Evolutionary conservation across 2,113 vertebrate species (phyloP).

Genomic region (Orcinus orca): DNA sequence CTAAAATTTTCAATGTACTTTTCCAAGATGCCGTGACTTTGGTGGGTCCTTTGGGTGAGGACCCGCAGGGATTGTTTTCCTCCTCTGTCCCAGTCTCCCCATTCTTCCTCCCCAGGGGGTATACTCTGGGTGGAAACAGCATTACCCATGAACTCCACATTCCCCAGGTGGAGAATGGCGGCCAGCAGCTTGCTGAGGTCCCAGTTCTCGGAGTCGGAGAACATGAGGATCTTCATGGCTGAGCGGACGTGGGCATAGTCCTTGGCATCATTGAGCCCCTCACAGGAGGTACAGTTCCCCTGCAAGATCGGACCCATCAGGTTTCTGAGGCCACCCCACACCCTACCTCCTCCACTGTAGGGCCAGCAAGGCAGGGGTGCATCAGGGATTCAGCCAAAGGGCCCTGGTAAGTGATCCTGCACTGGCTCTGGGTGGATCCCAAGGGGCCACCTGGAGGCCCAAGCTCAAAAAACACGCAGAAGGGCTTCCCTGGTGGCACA

Average conservation of each 20-base stretch:
- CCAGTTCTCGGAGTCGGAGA: constrained; percentile 93
- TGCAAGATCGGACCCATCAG: constrained; percentile 59
- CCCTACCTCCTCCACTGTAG: background rate
- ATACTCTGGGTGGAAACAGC: background rate
- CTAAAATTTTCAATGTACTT: background rate
- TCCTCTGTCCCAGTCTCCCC: background rate
- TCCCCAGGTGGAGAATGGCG: constrained; percentile 94
- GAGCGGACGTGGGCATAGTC: constrained; percentile 94
- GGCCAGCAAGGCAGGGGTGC: background rate
- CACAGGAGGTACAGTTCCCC: constrained; percentile 92
- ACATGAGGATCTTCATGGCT: constrained; percentile 95
- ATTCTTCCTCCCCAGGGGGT: background rate
- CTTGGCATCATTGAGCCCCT: constrained; percentile 88
- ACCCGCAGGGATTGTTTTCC: background rate
- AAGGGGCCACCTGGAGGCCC: background rate
- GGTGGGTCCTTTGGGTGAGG: background rate
- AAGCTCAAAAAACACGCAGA: background rate
- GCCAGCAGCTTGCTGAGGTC: constrained; percentile 94
- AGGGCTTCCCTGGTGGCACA: too few relatives aligned
- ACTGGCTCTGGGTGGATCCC: background rate
- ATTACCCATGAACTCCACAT: constrained; percentile 91
- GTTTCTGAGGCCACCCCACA: fast-evolving
- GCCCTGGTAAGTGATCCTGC: background rate
- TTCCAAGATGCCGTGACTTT: background rate
- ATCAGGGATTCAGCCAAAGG: background rate